A percentile compares a stretch with the other conserved stretches of the same genome.
Conservation (phyloP, 1,140 invertebrate species). For the Drosophila nebulosa region DNA sequence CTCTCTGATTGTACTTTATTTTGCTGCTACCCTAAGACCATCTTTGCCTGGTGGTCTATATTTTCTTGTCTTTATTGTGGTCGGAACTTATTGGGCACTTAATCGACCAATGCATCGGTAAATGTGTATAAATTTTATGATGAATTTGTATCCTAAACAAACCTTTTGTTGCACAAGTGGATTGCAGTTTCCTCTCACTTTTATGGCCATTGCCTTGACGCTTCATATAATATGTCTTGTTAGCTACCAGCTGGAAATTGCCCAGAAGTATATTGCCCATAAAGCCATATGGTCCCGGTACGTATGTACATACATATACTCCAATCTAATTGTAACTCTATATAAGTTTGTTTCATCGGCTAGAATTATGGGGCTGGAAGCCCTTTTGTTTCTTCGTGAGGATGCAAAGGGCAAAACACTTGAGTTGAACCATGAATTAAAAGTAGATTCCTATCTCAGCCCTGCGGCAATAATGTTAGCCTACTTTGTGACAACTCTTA, state of each 20-base stretch:
- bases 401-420: constrained; percentile 82
- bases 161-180: background rate
- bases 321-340: background rate
- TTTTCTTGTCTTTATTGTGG: constrained; percentile 90
- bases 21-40: constrained; percentile 88
- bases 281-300: constrained; percentile 86
- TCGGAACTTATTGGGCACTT: constrained; percentile 93
- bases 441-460: constrained; percentile 88
- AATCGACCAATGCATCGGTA: constrained; percentile 85
- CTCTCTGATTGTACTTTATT: constrained; percentile 86
- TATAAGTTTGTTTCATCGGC: constrained; percentile 35
- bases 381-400: constrained; percentile 82
- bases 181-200: constrained; percentile 24
- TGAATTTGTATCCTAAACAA: background rate
- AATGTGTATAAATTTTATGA: background rate
- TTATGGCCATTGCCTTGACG: constrained; percentile 24
- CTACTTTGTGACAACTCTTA: constrained; percentile 87
- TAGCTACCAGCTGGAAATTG: constrained; percentile 36
- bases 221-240: constrained; percentile 38
- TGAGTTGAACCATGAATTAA: constrained; percentile 75
- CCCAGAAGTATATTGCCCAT: constrained; percentile 85
- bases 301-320: no score
- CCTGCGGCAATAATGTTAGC: constrained; percentile 87
- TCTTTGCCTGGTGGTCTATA: constrained; percentile 91
- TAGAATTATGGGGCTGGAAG: constrained; percentile 87